Evolutionary conservation across 2,797 vertebrate genomes (phyloP).

Genomic region (Amblyopsis hoosieri): DNA sequence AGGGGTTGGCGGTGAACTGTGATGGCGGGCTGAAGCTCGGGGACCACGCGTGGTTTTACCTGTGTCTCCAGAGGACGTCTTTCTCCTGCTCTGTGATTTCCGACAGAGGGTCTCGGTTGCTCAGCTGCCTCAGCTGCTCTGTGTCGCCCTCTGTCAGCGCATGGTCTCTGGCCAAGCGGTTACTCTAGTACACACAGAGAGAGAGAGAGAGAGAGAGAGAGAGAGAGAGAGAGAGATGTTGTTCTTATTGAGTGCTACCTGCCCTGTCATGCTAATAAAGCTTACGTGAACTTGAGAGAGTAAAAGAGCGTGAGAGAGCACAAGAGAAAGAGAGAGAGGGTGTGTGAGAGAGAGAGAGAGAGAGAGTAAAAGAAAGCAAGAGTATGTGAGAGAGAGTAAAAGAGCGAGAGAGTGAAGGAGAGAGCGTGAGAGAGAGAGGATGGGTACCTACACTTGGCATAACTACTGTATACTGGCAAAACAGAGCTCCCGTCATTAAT

Average conservation of each 20-base stretch:
- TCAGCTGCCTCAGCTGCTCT: conserved; percentile 91
- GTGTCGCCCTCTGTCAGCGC: conserved; percentile 90
- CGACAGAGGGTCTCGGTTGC: conserved; percentile 93
- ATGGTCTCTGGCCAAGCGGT: conserved; percentile 91
- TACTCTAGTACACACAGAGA: conserved; percentile 80
- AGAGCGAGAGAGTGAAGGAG: no score
- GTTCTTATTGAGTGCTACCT: not conserved
- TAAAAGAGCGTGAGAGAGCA: no score
- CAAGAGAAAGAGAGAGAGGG: no score
- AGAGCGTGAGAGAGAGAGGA: not conserved
- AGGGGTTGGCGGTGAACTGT: no score
- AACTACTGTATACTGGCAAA: no score
- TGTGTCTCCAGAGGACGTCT: conserved; percentile 96
- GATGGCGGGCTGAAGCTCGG: no score
- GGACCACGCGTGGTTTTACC: conserved; percentile 68
- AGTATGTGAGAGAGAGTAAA: no score
- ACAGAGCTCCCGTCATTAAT: no score
- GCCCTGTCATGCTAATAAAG: no score
- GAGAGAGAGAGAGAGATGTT: not conserved
- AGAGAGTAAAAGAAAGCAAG: no score
- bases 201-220: not conserved
- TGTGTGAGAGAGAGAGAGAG: not conserved
- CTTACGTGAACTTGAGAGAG: no score
- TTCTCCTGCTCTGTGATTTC: conserved; percentile 99
- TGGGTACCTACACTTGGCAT: no score